A percentile compares a stretch with the other conserved stretches of the same genome.
Evolutionary conservation across 2,797 vertebrate species (phyloP).

Genomic region (Lagothrix lagotricha): DNA sequence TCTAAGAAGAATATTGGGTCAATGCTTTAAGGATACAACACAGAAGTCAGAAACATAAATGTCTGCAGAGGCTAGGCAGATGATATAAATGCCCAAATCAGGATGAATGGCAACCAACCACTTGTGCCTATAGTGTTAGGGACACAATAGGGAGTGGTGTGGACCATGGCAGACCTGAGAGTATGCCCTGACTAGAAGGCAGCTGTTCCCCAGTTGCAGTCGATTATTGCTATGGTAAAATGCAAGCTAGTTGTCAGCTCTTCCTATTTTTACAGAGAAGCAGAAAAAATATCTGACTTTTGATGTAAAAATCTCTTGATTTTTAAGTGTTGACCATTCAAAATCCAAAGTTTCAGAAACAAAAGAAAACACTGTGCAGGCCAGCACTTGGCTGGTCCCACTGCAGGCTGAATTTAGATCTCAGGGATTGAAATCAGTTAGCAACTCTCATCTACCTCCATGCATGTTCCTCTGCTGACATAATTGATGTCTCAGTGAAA

Average conservation of each 20-base stretch:
- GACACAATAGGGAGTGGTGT: neutral
- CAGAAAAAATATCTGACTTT: neutral
- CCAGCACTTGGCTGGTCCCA: neutral
- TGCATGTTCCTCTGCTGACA: neutral
- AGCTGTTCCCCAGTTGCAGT: neutral
- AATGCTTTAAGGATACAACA: neutral
- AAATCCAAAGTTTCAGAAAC: neutral
- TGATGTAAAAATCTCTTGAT: neutral
- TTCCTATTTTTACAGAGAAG: neutral
- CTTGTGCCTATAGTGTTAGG: fast-evolving
- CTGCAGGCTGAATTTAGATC: neutral
- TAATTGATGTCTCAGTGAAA: neutral
- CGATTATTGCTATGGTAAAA: no score
- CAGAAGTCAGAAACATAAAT: neutral
- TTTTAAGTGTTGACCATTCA: neutral
- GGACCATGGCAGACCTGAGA: fast-evolving
- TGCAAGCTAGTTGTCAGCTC: neutral
- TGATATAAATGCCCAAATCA: neutral
- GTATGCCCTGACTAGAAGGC: no score
- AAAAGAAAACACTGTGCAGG: no score
- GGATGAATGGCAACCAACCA: neutral
- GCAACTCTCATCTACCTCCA: neutral
- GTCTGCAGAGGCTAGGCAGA: neutral
- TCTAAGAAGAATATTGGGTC: neutral
- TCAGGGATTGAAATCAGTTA: neutral